phyloP scores from a whole-genome alignment of 2,888 invertebrate genomes.

The Glyphotaelius pellucidus region DNA sequence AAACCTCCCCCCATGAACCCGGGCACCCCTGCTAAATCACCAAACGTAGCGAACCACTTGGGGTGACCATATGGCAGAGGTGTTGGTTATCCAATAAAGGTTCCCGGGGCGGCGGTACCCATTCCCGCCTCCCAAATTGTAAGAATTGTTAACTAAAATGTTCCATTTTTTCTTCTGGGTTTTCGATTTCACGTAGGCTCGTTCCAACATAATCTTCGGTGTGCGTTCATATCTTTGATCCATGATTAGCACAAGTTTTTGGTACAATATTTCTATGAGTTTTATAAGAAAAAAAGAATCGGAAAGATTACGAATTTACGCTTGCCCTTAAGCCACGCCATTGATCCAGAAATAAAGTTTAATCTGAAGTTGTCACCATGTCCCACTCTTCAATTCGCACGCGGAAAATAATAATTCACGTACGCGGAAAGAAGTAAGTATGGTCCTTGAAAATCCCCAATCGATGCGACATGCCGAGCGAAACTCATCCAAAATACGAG shows the following conservation, averaged over 20 bases:
- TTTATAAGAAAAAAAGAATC: background rate
- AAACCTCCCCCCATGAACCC: no score
- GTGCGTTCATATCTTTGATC: background rate
- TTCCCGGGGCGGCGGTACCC: no score
- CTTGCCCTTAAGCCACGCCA: background rate
- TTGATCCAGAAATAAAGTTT: slow-evolving; percentile 17
- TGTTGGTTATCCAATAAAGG: no score
- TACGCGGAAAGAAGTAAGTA: background rate
- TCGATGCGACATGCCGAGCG: slow-evolving; percentile 11
- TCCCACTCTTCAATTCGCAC: background rate
- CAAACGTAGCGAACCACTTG: no score
- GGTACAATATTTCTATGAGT: background rate
- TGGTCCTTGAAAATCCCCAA: slow-evolving; percentile 7
- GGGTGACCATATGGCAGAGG: no score
- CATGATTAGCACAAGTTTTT: background rate
- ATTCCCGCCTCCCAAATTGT: no score
- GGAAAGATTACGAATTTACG: slow-evolving; percentile 18
- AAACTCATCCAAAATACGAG: background rate
- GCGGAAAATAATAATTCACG: no score
- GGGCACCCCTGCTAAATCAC: no score
- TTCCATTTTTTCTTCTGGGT: background rate
- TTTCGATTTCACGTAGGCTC: background rate
- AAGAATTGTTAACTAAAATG: no score
- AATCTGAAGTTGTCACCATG: slow-evolving; percentile 24
- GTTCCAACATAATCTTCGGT: background rate